Evolutionary conservation across 2,888 invertebrate genomes (phyloP), one percentile per base, ranked within the genome.

Genomic region (Acleris emargana): DNA sequence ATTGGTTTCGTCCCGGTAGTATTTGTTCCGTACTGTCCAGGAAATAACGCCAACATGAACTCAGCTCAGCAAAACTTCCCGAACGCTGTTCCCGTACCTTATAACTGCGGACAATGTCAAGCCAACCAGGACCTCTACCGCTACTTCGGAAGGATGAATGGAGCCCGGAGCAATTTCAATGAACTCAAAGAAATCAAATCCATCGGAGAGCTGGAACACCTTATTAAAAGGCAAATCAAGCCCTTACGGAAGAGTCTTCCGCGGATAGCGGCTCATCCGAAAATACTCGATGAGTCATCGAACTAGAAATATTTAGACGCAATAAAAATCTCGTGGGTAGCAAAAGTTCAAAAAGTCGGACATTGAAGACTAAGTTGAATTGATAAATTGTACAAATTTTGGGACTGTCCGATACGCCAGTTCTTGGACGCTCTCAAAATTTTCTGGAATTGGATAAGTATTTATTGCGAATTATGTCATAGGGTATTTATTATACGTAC

Each of bases 1-100:
- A 93, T 96, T 54, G 96, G 95, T 55, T 95, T 94, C 72, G 93
- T 96, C 72, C 96, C 96, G 0, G 95, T 96, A 3, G 93, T 96
- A 18, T 95, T 96, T 76, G 93, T 95, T 72, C 96, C 96, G 1
- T 94, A 94, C 76, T 95, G 95, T 75, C 94, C 94, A 1, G 94
- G 94, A 28, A 89, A 88, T 58, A 88, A 83, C 5, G 83, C 86
- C 32, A 82, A 85, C 32, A 89, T 87, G 84, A 85, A 85, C 78
- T 89, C 83, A 22, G 93, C 94, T 52, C 93, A 93, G 72, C 91
- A 93, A 67, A 93, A 93, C 76, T 94, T 94, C 83, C 94, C 95
- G 0, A 87, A 93, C 28, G 94, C 94, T 1, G 91, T 94, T 38
- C 91, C 94, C 20, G 93, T 94, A 13, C 94, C 94, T 42, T 95